These are phyloP conservation scores for Montifringilla adamsi DNA, from an alignment of 2,113 vertebrate species.

Conservation along the genomic window DNA sequence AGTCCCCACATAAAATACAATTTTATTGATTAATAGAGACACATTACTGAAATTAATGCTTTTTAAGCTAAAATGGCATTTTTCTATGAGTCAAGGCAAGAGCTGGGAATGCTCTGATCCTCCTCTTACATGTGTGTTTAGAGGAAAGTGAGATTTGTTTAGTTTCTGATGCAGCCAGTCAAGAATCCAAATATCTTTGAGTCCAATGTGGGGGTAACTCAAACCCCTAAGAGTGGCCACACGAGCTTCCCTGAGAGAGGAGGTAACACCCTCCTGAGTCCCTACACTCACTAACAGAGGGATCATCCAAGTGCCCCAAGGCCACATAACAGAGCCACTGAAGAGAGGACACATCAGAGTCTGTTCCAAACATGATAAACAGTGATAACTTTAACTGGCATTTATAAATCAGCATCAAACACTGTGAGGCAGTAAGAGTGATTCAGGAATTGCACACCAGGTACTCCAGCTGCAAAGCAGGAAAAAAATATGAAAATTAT, in stretches of 20 bases:
- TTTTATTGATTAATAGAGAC: background rate
- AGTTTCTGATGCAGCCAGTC: background rate
- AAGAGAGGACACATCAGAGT: background rate
- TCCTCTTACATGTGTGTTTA: background rate
- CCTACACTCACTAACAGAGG: background rate
- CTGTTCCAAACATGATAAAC: background rate
- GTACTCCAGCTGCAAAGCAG: background rate
- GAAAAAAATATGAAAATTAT: background rate
- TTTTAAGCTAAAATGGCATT: background rate
- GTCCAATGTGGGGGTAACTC: accelerated
- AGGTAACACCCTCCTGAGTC: background rate
- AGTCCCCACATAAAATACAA: background rate
- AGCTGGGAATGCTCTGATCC: background rate
- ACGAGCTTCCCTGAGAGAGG: background rate
- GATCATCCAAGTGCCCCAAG: background rate
- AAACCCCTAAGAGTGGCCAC: background rate
- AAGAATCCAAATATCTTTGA: background rate
- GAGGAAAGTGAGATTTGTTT: background rate
- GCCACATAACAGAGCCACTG: background rate
- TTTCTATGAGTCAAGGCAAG: background rate
- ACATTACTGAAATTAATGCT: background rate
- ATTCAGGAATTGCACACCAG: background rate
- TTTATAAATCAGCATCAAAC: background rate
- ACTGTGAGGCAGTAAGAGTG: background rate
- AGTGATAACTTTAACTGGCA: background rate